A percentile compares a stretch with the other conserved stretches of the same genome.
Evolutionary conservation across 23 tunicate species (phyloP).

Genomic region (Corella eumyota): DNA sequence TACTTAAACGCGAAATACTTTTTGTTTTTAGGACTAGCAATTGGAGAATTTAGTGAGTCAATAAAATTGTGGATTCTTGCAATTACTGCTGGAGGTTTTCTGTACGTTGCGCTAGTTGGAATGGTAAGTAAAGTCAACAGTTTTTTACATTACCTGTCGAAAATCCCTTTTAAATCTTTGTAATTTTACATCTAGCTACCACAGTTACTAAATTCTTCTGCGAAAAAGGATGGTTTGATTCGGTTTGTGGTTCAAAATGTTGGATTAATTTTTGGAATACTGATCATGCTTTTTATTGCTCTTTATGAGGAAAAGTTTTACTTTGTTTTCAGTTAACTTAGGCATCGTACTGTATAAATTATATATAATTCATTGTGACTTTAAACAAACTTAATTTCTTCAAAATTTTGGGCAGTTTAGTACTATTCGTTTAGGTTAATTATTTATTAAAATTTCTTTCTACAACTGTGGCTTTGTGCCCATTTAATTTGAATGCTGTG

Average conservation of each 20-base stretch:
- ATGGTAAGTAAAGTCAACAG: constrained; percentile 42
- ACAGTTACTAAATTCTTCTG: constrained; percentile 33
- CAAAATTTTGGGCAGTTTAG: too few species aligned
- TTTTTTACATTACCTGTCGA: neutral
- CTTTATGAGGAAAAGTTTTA: constrained; percentile 53
- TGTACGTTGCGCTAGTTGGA: constrained; percentile 78
- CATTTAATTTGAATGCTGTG: too few species aligned
- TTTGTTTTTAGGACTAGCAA: constrained; percentile 34
- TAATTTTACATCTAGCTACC: constrained; percentile 57
- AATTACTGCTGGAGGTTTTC: constrained; percentile 83
- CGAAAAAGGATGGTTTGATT: constrained; percentile 15
- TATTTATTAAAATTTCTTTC: too few species aligned
- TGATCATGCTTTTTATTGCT: constrained; percentile 70
- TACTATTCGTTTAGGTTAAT: too few species aligned
- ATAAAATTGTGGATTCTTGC: constrained; percentile 84
- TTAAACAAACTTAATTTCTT: too few species aligned
- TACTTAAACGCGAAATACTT: too few species aligned
- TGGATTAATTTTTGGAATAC: constrained; percentile 52
- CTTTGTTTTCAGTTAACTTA: too few species aligned
- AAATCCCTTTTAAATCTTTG: neutral
- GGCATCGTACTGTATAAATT: too few species aligned
- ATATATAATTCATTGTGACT: too few species aligned
- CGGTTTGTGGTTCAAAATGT: constrained; percentile 53
- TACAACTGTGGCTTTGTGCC: too few species aligned
- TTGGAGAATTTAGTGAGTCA: constrained; percentile 58